Evolutionary conservation across 2,797 vertebrate genomes (phyloP).

Genomic region (Buphagus erythrorhynchus): DNA sequence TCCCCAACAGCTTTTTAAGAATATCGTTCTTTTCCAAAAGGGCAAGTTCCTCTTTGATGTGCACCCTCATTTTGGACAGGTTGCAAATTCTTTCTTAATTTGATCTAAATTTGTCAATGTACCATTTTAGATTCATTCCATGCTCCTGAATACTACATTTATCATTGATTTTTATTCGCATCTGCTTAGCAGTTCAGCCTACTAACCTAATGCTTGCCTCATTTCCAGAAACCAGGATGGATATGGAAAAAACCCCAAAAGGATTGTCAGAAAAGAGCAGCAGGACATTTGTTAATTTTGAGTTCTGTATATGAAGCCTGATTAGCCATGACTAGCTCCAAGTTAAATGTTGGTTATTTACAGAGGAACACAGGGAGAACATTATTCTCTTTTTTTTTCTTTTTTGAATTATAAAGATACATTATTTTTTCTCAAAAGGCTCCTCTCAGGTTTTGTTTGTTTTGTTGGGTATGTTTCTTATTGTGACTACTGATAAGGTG

Average conservation of each 20-base stretch:
- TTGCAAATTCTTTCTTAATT: constrained; percentile 64
- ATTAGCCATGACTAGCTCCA: constrained; percentile 7
- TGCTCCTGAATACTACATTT: constrained; percentile 38
- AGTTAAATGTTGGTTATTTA: not conserved
- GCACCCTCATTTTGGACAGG: constrained; percentile 45
- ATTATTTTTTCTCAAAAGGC: not conserved
- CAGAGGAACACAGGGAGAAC: not conserved
- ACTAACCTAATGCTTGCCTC: constrained; percentile 14
- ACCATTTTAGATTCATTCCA: constrained; percentile 20
- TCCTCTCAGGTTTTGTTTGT: not conserved
- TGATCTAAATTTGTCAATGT: constrained; percentile 19
- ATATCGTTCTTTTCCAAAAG: not conserved
- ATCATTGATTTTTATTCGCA: constrained; percentile 50
- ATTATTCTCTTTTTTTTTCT: not conserved
- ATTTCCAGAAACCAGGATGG: not conserved
- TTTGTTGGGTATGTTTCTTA: not conserved
- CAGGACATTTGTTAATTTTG: not conserved
- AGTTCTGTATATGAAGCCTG: not conserved
- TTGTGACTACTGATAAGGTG: not conserved
- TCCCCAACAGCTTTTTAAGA: not conserved
- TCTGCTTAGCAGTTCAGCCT: constrained; percentile 53
- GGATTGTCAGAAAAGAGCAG: not conserved
- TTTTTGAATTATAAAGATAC: not conserved
- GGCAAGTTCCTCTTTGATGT: constrained; percentile 16
- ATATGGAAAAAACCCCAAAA: accelerated